phyloP scores from a whole-genome alignment of 2,797 vertebrate genomes.

The Sebastes variabilis region DNA sequence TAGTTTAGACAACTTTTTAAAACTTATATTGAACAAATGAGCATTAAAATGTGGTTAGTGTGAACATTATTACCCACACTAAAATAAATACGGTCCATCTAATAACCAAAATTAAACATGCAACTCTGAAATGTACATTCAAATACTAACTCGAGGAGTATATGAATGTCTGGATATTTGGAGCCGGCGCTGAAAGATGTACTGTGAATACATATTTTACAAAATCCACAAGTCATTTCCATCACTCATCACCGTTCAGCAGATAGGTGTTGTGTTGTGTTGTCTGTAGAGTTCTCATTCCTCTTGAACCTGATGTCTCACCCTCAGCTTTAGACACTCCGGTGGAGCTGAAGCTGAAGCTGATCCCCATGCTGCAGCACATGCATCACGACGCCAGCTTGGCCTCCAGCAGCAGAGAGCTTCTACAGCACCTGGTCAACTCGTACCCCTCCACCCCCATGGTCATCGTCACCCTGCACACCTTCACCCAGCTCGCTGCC shows the following conservation, averaged over 20 bases:
- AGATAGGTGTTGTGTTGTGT: neutral
- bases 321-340: constrained; percentile 91
- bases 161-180: neutral
- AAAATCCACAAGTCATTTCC: neutral
- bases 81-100: neutral
- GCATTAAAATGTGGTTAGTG: neutral
- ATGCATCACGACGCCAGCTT: constrained; percentile 96
- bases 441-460: constrained; percentile 96
- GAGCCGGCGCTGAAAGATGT: neutral
- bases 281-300: neutral
- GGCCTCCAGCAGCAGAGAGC: constrained; percentile 93
- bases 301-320: neutral
- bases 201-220: neutral
- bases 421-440: constrained; percentile 93
- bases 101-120: neutral
- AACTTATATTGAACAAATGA: neutral
- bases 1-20: neutral
- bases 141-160: neutral
- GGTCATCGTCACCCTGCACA: constrained; percentile 97
- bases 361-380: constrained; percentile 97
- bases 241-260: neutral
- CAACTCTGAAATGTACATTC: neutral
- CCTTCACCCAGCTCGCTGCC: constrained; percentile 94
- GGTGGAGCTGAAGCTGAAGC: constrained; percentile 95
- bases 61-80: neutral